Evolutionary conservation across 2,797 vertebrate species (phyloP).

Genomic region (Pseudotriccus pelzelni): DNA sequence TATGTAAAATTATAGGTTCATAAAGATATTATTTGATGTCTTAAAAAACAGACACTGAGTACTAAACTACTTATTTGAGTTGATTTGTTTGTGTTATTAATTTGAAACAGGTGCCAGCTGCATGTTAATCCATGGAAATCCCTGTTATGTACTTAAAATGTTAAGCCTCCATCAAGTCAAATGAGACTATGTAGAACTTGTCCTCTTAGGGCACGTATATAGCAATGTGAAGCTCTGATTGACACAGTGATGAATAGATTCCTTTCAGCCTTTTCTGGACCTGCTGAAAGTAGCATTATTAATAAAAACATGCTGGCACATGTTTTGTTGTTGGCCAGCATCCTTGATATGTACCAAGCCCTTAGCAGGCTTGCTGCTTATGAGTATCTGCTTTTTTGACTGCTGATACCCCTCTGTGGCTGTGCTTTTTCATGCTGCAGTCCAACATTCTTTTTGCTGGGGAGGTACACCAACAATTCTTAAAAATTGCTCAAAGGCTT

Average conservation of each 20-base stretch:
- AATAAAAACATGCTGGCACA: neutral
- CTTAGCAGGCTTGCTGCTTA: neutral
- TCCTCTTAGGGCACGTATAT: no score
- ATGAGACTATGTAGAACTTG: neutral
- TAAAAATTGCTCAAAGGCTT: neutral
- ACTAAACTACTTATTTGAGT: neutral
- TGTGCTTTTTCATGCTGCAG: neutral
- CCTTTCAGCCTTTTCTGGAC: neutral
- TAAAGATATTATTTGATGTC: neutral
- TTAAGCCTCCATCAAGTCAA: neutral
- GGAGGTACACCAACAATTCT: neutral
- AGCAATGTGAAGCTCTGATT: neutral
- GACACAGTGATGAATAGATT: neutral
- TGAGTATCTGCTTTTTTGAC: neutral
- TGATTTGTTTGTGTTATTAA: neutral
- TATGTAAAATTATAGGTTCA: neutral
- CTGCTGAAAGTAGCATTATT: neutral
- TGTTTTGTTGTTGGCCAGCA: neutral
- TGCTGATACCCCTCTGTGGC: neutral
- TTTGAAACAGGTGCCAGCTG: neutral
- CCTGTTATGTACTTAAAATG: rapidly evolving
- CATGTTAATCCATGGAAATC: neutral
- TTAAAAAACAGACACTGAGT: neutral
- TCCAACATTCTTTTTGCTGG: neutral
- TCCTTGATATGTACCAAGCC: neutral